Conservation (phyloP, 2,888 invertebrate species). For the Calliphora vomitoria region DNA sequence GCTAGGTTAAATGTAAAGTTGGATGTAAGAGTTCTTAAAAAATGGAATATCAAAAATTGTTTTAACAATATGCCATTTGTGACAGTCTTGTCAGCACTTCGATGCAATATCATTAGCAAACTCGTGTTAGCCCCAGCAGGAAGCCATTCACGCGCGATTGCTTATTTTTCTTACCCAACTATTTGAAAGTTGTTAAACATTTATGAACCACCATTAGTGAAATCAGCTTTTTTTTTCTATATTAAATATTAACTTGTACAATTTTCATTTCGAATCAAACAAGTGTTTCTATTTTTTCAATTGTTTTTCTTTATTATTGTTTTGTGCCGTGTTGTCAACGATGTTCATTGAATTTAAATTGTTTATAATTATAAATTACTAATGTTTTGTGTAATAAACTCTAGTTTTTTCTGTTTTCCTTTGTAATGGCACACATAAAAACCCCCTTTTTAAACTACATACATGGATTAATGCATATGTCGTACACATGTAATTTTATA, state of each 20-base stretch:
- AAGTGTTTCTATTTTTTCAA: conserved; percentile 5
- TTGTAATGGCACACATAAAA: conserved; percentile 3
- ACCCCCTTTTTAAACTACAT: conserved; percentile 19
- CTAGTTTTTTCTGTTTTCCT: background rate
- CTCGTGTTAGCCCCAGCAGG: background rate
- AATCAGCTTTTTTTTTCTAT: background rate
- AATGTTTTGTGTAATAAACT: conserved; percentile 27
- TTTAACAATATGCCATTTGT: too few relatives aligned
- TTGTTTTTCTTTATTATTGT: conserved; percentile 9
- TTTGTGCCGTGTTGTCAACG: conserved; percentile 6
- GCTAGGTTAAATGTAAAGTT: too few relatives aligned
- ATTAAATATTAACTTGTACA: conserved; percentile 26
- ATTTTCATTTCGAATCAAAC: conserved; percentile 27
- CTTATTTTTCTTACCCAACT: background rate
- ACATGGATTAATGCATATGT: conserved; percentile 8
- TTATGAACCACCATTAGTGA: background rate
- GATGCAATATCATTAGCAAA: background rate
- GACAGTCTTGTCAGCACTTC: background rate
- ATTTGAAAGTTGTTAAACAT: conserved; percentile 21
- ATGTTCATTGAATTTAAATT: conserved; percentile 52
- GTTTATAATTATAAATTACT: conserved; percentile 35
- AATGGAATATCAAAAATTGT: too few relatives aligned
- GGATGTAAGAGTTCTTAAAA: too few relatives aligned
- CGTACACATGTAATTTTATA: conserved; percentile 50
- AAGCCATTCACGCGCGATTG: background rate